Evolutionary conservation across 2,113 vertebrate genomes (phyloP), one percentile per base, ranked within the genome.

Genomic region (Amblyornis subalaris): DNA sequence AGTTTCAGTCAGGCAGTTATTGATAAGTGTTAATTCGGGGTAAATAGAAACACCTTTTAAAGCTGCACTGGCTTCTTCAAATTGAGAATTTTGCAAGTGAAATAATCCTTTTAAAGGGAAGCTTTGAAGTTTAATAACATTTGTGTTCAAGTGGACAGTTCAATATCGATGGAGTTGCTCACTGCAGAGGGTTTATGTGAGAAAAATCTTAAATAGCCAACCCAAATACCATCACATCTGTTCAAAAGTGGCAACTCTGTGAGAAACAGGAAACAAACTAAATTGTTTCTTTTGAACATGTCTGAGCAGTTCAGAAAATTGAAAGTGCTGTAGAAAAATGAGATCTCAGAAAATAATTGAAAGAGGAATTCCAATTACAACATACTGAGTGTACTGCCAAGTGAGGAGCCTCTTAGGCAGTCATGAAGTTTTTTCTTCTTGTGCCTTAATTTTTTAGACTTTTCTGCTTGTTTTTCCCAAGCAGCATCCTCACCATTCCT

Each of bases 401-500:
- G 26, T 26, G 69, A 16, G 53, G 24, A 53, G 15, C 15, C 9
- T 80, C 31, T 69, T 36, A 2, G 8, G 14, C n/a, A 50, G 26
- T 44, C 12, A 35, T 20, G 1, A 6, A 28, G 3, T 23, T 54
- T 66, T 6, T 29, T 29, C 54, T 60, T 13, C 20, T 73, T 29
- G 0, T 35, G 67, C 51, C 44, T 28, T 1, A 17, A 11, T 86
- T 93, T 64, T 85, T 87, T 7, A 2, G 14, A 14, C 1, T 48
- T 51, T 81, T 64, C 67, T 93, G 45, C 79, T 71, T 77, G 77
- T 95, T 94, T 47, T 94, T 79, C 82, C 64, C 61, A 29, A 96
- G 70, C 98, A 98, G 97, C 98, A 98, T 81, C 94, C 98, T 94
- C 98, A 98, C 95, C 98, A 98, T 95, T 95, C 98, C 51, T 98